A percentile compares a stretch with the other conserved stretches of the same genome.
phyloP scores from a whole-genome alignment of 2,113 vertebrate genomes.

The Vidua chalybeata region DNA sequence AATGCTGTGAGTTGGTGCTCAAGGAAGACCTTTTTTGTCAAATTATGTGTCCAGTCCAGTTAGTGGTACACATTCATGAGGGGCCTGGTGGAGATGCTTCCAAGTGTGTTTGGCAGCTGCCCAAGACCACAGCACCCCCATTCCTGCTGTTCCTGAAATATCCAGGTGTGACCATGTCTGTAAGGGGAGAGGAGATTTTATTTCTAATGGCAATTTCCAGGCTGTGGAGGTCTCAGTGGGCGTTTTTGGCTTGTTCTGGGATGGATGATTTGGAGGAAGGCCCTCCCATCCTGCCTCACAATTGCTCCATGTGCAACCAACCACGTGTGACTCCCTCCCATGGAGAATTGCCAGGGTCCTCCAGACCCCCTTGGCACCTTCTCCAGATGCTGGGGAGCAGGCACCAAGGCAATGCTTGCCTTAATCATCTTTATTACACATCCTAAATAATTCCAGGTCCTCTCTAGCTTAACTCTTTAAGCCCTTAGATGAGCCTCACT shows the following conservation, averaged over 20 bases:
- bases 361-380: fast-evolving
- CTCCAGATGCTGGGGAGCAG: fast-evolving
- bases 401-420: background rate
- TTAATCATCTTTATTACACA: background rate
- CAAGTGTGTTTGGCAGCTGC: background rate
- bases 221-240: background rate
- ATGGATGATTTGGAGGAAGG: background rate
- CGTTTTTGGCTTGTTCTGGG: background rate
- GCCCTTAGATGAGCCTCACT: background rate
- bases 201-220: background rate
- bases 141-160: background rate
- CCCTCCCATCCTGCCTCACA: background rate
- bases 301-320: fast-evolving
- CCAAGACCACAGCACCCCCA: background rate
- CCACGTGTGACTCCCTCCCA: fast-evolving
- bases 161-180: background rate
- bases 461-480: background rate
- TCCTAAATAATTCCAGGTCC: background rate
- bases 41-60: background rate
- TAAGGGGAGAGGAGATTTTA: background rate
- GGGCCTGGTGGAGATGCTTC: background rate
- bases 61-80: background rate
- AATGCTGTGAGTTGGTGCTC: background rate
- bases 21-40: background rate
- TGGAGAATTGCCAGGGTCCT: background rate